Percentiles rank a stretch among this genome's conserved stretches.
Conservation (phyloP, 2,797 vertebrate species). For the Podarcis siculus region DNA sequence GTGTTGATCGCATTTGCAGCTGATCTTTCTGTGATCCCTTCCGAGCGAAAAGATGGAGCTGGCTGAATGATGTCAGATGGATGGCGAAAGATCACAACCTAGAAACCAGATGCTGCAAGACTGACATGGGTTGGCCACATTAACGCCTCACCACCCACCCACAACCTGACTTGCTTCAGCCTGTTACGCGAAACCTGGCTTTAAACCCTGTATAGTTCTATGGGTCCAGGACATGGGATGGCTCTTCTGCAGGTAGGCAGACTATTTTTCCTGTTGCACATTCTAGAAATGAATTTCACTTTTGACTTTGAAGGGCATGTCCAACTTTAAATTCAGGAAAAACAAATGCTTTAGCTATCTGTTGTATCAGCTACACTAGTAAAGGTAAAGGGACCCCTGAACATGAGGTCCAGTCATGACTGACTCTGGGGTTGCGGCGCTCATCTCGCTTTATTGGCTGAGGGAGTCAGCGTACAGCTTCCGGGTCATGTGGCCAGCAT, state of each 20-base stretch:
- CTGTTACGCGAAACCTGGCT: neutral
- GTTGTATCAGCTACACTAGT: too few species aligned
- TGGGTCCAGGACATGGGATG: too few species aligned
- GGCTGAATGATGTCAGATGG: neutral
- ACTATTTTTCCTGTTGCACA: neutral
- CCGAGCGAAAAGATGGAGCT: neutral
- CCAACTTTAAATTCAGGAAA: too few species aligned
- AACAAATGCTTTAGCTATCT: too few species aligned
- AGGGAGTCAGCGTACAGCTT: too few species aligned
- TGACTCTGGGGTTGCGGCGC: too few species aligned
- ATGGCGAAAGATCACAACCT: neutral
- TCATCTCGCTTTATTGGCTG: too few species aligned
- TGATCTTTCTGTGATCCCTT: constrained; percentile 7
- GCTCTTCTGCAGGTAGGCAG: neutral
- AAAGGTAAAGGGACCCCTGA: too few species aligned
- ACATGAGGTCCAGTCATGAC: too few species aligned
- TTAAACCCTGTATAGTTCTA: neutral
- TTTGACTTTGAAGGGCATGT: too few species aligned
- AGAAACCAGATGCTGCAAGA: neutral
- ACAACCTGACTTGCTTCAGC: neutral
- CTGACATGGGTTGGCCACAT: neutral
- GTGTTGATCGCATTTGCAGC: constrained; percentile 1
- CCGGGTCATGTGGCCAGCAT: too few species aligned
- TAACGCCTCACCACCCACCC: neutral
- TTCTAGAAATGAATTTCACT: too few species aligned